phyloP scores from a whole-genome alignment of 2,797 vertebrate genomes.

The Jordanella pulchra region DNA sequence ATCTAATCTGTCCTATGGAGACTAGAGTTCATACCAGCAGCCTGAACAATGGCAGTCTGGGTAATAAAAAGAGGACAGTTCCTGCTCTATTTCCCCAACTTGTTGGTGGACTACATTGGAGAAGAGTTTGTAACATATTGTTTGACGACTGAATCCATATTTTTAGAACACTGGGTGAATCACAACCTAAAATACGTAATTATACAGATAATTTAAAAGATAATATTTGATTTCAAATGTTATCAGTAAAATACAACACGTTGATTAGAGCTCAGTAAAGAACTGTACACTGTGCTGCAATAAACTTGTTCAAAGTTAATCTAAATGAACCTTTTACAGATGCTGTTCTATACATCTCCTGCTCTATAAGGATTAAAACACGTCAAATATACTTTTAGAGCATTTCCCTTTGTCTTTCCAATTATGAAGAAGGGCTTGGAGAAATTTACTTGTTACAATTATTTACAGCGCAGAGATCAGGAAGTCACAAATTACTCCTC shows the following conservation, averaged over 20 bases:
- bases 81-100: slow-evolving; percentile 36
- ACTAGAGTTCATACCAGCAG: not conserved
- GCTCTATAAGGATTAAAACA: too few relatives aligned
- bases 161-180: not conserved
- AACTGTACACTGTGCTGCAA: not conserved
- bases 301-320: not conserved
- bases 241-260: not conserved
- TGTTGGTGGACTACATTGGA: slow-evolving; percentile 17
- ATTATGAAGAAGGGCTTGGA: too few relatives aligned
- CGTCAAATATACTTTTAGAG: too few relatives aligned
- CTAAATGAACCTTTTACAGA: not conserved
- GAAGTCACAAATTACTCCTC: not conserved
- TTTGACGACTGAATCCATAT: slow-evolving; percentile 15
- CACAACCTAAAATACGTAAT: not conserved
- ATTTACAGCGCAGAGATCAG: too few relatives aligned
- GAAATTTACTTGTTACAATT: too few relatives aligned
- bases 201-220: not conserved
- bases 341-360: too few relatives aligned
- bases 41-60: not conserved
- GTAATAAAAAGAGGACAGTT: slow-evolving; percentile 3
- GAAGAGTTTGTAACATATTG: slow-evolving; percentile 21
- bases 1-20: not conserved
- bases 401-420: too few relatives aligned
- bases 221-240: not conserved
- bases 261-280: not conserved